phyloP scores from a whole-genome alignment of 2,113 vertebrate genomes.

The Peromyscus californicus region DNA sequence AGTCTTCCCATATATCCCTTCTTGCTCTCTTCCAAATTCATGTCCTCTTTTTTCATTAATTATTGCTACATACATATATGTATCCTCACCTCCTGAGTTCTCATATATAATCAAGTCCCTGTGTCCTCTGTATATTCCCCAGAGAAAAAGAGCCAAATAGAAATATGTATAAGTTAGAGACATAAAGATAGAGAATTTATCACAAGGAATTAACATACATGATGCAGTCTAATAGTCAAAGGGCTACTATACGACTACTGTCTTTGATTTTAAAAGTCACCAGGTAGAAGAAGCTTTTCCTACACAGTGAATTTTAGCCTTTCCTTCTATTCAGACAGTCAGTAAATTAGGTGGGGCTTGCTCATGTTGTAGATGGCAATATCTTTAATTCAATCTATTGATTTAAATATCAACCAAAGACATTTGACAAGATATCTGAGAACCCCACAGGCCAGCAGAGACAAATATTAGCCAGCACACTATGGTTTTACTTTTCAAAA shows the following conservation, averaged over 20 bases:
- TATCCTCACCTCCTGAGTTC: too few species aligned
- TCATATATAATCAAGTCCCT: not conserved
- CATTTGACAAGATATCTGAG: not conserved
- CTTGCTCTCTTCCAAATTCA: not conserved
- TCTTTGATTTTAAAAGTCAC: not conserved
- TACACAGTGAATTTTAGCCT: not conserved
- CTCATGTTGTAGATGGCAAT: not conserved
- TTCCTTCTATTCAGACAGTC: not conserved
- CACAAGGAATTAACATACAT: not conserved
- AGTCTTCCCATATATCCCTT: not conserved
- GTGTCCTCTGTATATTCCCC: too few species aligned
- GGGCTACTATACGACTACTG: not conserved
- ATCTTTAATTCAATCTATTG: not conserved
- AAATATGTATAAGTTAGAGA: not conserved
- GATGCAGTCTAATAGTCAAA: not conserved
- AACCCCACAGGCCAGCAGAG: not conserved
- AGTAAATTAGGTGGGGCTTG: not conserved
- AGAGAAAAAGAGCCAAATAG: not conserved
- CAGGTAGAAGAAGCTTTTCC: not conserved
- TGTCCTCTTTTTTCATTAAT: not conserved
- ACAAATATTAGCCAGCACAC: not conserved
- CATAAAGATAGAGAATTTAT: not conserved
- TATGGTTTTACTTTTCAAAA: not conserved
- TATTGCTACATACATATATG: not conserved
- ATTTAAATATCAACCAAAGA: slow-evolving; percentile 5